Conservation (phyloP, 2,797 vertebrate genomes). For the Mallotus villosus region DNA sequence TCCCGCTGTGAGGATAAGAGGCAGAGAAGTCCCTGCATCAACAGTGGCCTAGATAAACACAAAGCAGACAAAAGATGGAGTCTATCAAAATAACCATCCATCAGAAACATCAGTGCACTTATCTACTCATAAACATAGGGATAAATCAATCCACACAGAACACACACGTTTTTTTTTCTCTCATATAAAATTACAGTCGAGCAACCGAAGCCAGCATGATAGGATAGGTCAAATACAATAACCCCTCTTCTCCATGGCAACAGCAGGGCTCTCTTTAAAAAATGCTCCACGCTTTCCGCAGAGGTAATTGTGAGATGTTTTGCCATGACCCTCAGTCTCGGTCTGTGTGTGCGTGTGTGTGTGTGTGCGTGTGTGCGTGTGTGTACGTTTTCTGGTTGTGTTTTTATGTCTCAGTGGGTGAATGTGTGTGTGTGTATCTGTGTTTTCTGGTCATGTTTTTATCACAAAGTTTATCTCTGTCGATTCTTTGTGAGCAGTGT, state of each 20-base stretch:
- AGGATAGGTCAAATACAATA: conserved; percentile 76
- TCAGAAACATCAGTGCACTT: conserved; percentile 76
- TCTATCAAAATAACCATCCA: conserved; percentile 76
- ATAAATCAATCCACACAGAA: conserved; percentile 76
- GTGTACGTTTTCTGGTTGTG: background rate
- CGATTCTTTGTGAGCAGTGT: too few species aligned
- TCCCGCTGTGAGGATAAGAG: conserved; percentile 67
- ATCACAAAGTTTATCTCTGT: too few species aligned
- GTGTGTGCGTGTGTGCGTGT: conserved; percentile 6
- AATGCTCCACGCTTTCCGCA: conserved; percentile 55
- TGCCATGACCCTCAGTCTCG: conserved; percentile 38
- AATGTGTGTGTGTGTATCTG: conserved; percentile 12
- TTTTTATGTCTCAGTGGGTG: conserved; percentile 33
- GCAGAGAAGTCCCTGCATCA: conserved; percentile 72
- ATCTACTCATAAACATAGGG: conserved; percentile 79
- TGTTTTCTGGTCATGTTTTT: background rate
- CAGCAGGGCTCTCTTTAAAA: conserved; percentile 56
- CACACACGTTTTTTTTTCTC: conserved; percentile 56
- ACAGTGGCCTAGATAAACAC: conserved; percentile 79
- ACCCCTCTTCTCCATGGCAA: conserved; percentile 77
- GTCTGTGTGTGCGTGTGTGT: conserved; percentile 21
- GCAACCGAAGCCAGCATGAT: conserved; percentile 72
- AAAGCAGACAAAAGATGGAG: conserved; percentile 75
- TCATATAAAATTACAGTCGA: conserved; percentile 76
- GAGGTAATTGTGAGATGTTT: conserved; percentile 64